Conservation (phyloP, 2,888 invertebrate species). For the Lepeophtheirus nordmannii region DNA sequence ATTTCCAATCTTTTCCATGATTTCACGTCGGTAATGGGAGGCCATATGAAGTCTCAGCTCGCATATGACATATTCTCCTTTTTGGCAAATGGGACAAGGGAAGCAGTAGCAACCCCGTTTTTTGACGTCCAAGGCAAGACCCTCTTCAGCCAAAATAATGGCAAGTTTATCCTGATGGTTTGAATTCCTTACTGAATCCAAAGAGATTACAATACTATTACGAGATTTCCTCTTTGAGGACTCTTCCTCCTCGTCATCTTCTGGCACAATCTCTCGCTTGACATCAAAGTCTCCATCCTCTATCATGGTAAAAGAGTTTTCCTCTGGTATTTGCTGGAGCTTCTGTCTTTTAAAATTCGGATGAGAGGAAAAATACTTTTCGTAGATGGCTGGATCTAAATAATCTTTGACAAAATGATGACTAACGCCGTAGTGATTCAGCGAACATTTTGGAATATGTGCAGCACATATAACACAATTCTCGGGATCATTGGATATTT, state of each 20-base stretch:
- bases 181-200: too few species aligned
- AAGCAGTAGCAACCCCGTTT: background rate
- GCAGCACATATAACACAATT: background rate
- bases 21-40: slow-evolving; percentile 2
- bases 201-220: background rate
- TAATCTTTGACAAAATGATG: slow-evolving; percentile 1
- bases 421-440: background rate
- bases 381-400: background rate
- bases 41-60: background rate
- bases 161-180: slow-evolving; percentile 5
- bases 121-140: slow-evolving; percentile 4
- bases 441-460: background rate
- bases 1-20: background rate
- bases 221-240: background rate
- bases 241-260: background rate
- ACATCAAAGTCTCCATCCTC: background rate
- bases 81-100: background rate
- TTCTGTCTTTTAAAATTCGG: background rate
- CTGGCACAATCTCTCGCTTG: background rate
- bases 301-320: background rate
- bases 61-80: slow-evolving; percentile 2
- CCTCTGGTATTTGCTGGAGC: slow-evolving; percentile 5
- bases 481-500: background rate
- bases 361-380: background rate
- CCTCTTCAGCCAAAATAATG: background rate